A percentile compares a stretch with the other conserved stretches of the same genome.
Evolutionary conservation across 30 jellyfish, hydroid and myxozoan genomes (phyloP).

Genomic region (Sanderia malayensis): DNA sequence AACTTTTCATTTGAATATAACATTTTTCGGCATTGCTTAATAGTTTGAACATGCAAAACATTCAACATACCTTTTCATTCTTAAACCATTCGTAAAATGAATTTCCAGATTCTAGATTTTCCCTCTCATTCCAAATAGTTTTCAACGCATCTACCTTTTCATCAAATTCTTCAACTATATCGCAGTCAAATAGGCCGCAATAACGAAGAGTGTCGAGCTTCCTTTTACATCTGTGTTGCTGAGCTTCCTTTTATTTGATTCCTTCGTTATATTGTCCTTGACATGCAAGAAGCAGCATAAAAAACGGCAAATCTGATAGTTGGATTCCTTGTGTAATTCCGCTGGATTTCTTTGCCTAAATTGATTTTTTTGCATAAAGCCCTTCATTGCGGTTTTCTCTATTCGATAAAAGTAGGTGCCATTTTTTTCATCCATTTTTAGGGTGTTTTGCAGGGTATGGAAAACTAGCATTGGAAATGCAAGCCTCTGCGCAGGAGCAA

Average conservation of each 20-base stretch:
- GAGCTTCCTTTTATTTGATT: not conserved
- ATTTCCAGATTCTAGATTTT: no score
- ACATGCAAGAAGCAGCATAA: conserved; percentile 9
- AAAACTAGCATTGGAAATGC: conserved; percentile 1
- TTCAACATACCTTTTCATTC: no score
- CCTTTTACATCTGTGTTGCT: not conserved
- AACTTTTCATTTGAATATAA: no score
- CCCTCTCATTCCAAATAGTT: no score
- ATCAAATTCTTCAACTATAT: no score
- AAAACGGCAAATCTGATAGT: conserved; percentile 15
- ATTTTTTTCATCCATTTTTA: conserved; percentile 13
- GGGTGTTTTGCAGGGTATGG: not conserved
- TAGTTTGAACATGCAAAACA: no score
- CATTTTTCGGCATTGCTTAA: no score
- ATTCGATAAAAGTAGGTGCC: conserved; percentile 39
- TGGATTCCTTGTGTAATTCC: conserved; percentile 22
- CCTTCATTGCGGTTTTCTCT: conserved; percentile 20
- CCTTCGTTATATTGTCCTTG: conserved; percentile 2
- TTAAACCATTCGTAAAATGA: no score
- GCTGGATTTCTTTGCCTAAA: conserved; percentile 44
- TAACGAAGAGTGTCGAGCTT: not conserved
- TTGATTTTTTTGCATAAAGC: conserved; percentile 36
- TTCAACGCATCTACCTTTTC: no score
- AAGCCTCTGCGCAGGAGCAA: conserved; percentile 20
- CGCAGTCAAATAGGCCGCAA: conserved; percentile 9